Base-by-base conservation (phyloP, 2,888 invertebrate genomes). In the Drosophila nr. medialis region DNA sequence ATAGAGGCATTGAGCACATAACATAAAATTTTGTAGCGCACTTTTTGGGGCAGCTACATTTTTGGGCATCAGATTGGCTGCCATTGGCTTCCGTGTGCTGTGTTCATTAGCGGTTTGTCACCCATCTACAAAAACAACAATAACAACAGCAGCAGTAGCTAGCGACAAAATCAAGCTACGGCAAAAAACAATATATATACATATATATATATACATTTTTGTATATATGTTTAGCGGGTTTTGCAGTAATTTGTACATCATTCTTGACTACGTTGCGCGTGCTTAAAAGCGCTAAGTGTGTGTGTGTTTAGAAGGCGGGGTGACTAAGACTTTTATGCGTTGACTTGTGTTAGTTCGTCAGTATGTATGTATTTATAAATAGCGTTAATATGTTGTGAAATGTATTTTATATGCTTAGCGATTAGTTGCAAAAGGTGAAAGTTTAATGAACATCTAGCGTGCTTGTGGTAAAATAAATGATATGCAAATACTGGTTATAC, bases 381-480 rank as follows among this genome's bases (percentile, higher is more conserved):
- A 30, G 56, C 56, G n/a, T 30, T 30, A 40, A 66, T 61, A 70
- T 65, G 72, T 72, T 70, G 34, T 55, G 38, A 66, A 62, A 49
- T 29, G 59, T 62, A 50, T 72, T 56, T 36, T 38, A 38, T 68
- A 76, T 63, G 36, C 2, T 21, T 27, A 54, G 59, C 65, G 65
- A 70, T 66, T 69, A 69, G 64, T 42, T 49, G 45, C 29, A 49
- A 83, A 85, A 78, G 83, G 82, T 83, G 65, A 83, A 86, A 83
- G 86, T 83, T 83, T 88, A 88, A 88, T 86, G 82, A 78, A 88
- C 78, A 80, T 70, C 64, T 86, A 64, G 88, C 88, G 84, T 86
- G 71, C 61, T 54, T 59, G 36, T 60, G 55, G 53, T 50, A 54
- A 76, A 56, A 60, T 30, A 53, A 68, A 60, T 15, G 24, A 64